Conservation (phyloP, 2,888 invertebrate species). For the Ecliptopera silaceata region DNA sequence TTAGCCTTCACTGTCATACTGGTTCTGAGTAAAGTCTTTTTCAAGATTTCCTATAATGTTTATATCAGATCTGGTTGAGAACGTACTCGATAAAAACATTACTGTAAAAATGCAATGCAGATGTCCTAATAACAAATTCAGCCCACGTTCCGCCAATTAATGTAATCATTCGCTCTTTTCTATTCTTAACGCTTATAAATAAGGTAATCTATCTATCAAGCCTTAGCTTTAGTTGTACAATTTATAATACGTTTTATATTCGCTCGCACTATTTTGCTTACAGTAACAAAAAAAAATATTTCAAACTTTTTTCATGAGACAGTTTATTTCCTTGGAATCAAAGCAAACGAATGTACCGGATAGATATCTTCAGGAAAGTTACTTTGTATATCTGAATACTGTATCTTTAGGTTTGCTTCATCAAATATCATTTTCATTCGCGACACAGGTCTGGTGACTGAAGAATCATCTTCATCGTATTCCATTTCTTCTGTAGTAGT, state of each 20-base stretch:
- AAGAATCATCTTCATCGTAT: conserved; percentile 93
- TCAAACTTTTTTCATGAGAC: not conserved
- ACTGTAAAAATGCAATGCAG: too few relatives aligned
- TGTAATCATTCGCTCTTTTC: conserved; percentile 57
- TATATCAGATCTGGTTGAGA: not conserved
- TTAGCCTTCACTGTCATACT: too few relatives aligned
- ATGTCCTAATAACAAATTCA: conserved; percentile 66
- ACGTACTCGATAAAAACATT: too few relatives aligned
- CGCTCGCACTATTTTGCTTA: not conserved
- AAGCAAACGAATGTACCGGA: conserved; percentile 93
- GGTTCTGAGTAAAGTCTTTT: too few relatives aligned
- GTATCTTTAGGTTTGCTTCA: conserved; percentile 86
- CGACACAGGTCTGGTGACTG: conserved; percentile 91
- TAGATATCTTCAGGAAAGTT: conserved; percentile 95
- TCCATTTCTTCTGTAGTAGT: conserved; percentile 85
- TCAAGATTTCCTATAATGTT: not conserved
- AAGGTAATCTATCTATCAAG: not conserved
- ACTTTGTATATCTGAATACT: conserved; percentile 87
- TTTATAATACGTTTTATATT: not conserved
- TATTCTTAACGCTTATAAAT: conserved; percentile 26
- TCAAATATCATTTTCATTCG: conserved; percentile 85
- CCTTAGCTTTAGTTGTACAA: not conserved
- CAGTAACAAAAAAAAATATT: not conserved
- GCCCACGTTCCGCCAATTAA: conserved; percentile 66
- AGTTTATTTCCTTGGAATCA: conserved; percentile 68